These are phyloP conservation scores for Acanthisitta chloris DNA, from an alignment of 2,113 vertebrate species.

Conservation along the genomic window DNA sequence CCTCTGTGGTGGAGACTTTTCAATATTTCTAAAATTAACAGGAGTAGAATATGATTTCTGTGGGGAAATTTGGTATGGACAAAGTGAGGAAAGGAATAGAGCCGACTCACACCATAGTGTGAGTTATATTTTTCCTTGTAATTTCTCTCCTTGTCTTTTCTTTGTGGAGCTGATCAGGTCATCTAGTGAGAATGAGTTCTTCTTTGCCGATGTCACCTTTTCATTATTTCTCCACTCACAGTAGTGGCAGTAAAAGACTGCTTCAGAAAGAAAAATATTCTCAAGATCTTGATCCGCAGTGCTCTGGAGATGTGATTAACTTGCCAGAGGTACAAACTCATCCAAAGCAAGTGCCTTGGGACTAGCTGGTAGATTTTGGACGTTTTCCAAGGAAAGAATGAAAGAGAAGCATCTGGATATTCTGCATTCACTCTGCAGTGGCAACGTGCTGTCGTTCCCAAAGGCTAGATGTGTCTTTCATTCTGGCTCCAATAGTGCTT, in stretches of 20 bases:
- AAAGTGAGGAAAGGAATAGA: neutral
- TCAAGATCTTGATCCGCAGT: neutral
- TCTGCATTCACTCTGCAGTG: neutral
- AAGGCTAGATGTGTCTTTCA: neutral
- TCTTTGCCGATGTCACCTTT: neutral
- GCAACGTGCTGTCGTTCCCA: neutral
- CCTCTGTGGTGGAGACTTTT: neutral
- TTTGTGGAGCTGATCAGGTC: neutral
- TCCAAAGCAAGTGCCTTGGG: neutral
- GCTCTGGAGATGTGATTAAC: neutral
- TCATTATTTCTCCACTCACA: neutral
- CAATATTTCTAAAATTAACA: neutral
- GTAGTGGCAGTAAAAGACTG: neutral
- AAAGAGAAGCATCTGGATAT: neutral
- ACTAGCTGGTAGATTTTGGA: neutral
- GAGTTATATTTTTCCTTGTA: neutral
- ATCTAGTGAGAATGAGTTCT: neutral
- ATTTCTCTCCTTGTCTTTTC: neutral
- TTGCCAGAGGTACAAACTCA: neutral
- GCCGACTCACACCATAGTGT: rapidly evolving
- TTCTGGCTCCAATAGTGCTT: neutral
- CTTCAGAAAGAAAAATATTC: neutral
- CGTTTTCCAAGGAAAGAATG: neutral
- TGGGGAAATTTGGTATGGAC: neutral
- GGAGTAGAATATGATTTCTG: neutral